Evolutionary conservation across 2,797 vertebrate species (phyloP).

Genomic region (Spinus olivaceus): DNA sequence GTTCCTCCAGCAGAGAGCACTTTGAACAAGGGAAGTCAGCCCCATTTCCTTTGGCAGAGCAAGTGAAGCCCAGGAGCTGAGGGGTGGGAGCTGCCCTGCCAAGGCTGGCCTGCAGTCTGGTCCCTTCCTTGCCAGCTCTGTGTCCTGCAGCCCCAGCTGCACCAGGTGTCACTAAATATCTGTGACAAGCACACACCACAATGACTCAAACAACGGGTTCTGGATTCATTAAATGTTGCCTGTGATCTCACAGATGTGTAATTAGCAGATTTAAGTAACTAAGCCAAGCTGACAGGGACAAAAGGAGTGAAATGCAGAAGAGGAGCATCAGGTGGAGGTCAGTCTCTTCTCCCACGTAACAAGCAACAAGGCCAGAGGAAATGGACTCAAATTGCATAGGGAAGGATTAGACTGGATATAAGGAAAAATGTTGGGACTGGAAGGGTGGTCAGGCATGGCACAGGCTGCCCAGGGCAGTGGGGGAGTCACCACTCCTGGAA

Average conservation of each 20-base stretch:
- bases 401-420: not conserved
- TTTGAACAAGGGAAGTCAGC: not conserved
- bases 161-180: constrained; percentile 18
- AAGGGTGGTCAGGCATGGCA: not conserved
- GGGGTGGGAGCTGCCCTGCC: not conserved
- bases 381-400: not conserved
- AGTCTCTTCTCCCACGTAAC: not conserved
- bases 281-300: not conserved
- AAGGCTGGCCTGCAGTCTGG: constrained; percentile 10
- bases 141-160: not conserved
- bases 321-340: not conserved
- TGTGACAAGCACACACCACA: not conserved
- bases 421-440: not conserved
- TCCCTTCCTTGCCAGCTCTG: not conserved
- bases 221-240: not conserved
- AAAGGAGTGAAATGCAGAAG: not conserved
- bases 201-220: not conserved
- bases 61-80: not conserved
- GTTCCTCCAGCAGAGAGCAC: not conserved
- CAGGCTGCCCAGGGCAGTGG: not conserved
- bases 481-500: not conserved
- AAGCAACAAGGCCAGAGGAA: not conserved
- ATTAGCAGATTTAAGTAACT: not conserved
- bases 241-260: constrained; percentile 14
- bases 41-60: not conserved